Percentiles rank a stretch among this genome's conserved stretches.
Evolutionary conservation across 2,113 vertebrate genomes (phyloP).

Genomic region (Potamarius usumacintae): DNA sequence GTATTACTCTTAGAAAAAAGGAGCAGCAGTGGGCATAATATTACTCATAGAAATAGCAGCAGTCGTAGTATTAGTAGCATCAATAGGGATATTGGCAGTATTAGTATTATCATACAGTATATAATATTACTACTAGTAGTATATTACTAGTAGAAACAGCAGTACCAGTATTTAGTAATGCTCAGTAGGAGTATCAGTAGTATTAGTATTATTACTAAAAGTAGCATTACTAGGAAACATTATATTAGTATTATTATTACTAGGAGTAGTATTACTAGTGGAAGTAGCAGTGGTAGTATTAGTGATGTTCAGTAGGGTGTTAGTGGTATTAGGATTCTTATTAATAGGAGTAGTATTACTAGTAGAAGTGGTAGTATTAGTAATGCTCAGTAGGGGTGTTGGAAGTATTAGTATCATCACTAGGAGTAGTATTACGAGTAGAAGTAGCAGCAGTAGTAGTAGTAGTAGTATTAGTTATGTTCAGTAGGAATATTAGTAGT

Average conservation of each 20-base stretch:
- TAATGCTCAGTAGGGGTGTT: too few relatives aligned
- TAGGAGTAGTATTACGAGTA: neutral
- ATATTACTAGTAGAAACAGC: too few relatives aligned
- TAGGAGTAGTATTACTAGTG: neutral
- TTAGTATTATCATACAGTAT: too few relatives aligned
- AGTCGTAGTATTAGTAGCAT: neutral
- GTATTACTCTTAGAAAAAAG: too few relatives aligned
- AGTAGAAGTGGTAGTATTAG: neutral
- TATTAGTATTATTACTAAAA: too few relatives aligned
- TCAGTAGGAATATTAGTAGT: too few relatives aligned
- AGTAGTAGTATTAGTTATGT: neutral
- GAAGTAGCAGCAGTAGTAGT: neutral
- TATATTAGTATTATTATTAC: neutral
- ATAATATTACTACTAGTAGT: neutral
- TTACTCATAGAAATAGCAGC: neutral
- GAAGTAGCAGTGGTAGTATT: neutral
- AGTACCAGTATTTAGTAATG: too few relatives aligned
- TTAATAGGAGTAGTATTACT: neutral
- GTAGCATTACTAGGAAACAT: too few relatives aligned
- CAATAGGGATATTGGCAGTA: neutral
- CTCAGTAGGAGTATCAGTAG: too few relatives aligned
- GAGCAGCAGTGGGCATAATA: too few relatives aligned
- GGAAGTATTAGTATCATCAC: neutral
- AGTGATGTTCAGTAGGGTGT: accelerated
- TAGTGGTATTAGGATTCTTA: neutral